These are phyloP conservation scores for Apoderus coryli DNA, from an alignment of 2,888 invertebrate genomes.

Conservation along the genomic window DNA sequence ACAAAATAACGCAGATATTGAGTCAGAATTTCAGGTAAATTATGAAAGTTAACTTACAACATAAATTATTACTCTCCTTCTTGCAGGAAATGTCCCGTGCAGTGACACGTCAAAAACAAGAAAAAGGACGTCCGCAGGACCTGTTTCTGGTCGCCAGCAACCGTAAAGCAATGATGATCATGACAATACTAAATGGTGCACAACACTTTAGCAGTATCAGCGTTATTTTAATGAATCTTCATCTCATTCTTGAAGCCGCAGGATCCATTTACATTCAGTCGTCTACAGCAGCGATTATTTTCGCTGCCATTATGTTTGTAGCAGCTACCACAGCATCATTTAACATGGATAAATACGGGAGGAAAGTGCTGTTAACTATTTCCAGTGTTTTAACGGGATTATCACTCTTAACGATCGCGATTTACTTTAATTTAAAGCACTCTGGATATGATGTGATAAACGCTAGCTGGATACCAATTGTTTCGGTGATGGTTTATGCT, in stretches of 20 bases:
- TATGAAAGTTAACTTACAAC: conserved; percentile 3
- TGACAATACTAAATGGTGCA: conserved; percentile 27
- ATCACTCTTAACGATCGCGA: conserved; percentile 25
- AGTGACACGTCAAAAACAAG: conserved; percentile 26
- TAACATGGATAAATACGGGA: conserved; percentile 28
- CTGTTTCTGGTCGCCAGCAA: conserved; percentile 27
- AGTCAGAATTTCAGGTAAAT: conserved; percentile 25
- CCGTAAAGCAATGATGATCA: conserved; percentile 27
- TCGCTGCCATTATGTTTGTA: conserved; percentile 27
- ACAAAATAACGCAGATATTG: conserved; percentile 21
- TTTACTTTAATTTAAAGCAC: conserved; percentile 28
- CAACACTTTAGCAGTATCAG: conserved; percentile 31
- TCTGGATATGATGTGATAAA: conserved; percentile 20
- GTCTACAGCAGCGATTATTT: conserved; percentile 26
- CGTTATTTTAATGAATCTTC: conserved; percentile 32
- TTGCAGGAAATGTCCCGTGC: conserved; percentile 24
- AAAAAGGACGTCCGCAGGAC: conserved; percentile 27
- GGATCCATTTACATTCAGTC: conserved; percentile 25
- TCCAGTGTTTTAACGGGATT: conserved; percentile 27
- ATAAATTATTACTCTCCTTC: no score
- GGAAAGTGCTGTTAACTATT: conserved; percentile 25
- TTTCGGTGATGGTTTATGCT: conserved; percentile 28
- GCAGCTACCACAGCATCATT: conserved; percentile 25
- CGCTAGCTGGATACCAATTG: conserved; percentile 30
- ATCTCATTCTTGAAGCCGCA: conserved; percentile 27